Evolutionary conservation across 2,113 vertebrate genomes (phyloP).

Genomic region (Dasyornis broadbenti): DNA sequence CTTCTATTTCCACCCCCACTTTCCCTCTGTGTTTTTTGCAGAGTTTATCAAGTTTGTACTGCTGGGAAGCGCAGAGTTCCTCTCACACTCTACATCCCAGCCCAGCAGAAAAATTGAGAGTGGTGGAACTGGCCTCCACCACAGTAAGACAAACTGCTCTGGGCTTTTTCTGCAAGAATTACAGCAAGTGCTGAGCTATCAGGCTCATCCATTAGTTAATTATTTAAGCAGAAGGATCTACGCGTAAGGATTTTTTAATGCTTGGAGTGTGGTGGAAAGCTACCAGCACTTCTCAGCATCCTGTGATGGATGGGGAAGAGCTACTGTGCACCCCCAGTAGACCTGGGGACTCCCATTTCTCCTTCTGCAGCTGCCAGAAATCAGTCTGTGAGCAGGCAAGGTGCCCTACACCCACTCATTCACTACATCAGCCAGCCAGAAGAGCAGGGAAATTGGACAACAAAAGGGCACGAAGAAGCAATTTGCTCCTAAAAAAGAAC

Average conservation of each 20-base stretch:
- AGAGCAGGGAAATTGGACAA: neutral
- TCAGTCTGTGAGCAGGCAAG: neutral
- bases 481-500: neutral
- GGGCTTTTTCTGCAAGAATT: conserved; percentile 5
- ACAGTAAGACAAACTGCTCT: neutral
- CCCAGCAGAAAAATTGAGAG: neutral
- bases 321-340: neutral
- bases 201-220: conserved; percentile 61
- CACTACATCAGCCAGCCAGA: neutral
- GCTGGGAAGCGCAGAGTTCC: neutral
- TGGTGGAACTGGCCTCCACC: neutral
- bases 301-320: conserved; percentile 27
- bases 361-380: neutral
- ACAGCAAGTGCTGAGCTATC: conserved; percentile 61
- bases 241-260: conserved; percentile 50
- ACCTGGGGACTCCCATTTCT: conserved; percentile 14
- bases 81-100: neutral
- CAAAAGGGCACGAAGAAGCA: conserved; percentile 1
- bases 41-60: neutral
- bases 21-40: neutral
- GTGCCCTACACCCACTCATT: neutral
- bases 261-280: neutral
- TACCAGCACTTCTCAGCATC: conserved; percentile 16
- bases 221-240: conserved; percentile 58
- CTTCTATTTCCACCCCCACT: fast-evolving